These are phyloP conservation scores for Gallirallus australis DNA, from an alignment of 2,797 vertebrate genomes.

Conservation along the genomic window DNA sequence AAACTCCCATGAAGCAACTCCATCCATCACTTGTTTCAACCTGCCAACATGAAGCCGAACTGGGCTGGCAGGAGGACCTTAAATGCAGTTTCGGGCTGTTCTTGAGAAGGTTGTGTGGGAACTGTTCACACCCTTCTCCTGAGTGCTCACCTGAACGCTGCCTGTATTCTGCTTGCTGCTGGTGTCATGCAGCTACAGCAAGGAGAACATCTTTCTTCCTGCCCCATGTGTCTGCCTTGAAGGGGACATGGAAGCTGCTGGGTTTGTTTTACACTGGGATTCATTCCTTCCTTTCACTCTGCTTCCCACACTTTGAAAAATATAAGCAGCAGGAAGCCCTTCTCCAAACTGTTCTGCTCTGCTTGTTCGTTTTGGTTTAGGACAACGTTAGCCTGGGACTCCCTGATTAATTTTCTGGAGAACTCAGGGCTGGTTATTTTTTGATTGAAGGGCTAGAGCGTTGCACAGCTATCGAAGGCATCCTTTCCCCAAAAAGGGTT, in stretches of 20 bases:
- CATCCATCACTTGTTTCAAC: background rate
- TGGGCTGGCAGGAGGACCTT: background rate
- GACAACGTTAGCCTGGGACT: background rate
- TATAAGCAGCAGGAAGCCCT: background rate
- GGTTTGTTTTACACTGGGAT: background rate
- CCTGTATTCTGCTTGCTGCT: background rate
- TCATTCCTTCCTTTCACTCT: background rate
- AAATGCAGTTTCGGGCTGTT: background rate
- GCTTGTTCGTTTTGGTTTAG: background rate
- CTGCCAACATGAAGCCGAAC: accelerated
- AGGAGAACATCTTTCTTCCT: background rate
- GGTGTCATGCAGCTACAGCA: background rate
- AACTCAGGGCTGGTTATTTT: background rate
- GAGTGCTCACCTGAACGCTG: background rate
- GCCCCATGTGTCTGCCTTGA: background rate
- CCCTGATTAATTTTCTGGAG: background rate
- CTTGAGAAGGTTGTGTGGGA: background rate
- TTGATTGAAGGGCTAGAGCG: background rate
- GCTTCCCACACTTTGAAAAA: background rate
- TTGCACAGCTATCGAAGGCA: background rate
- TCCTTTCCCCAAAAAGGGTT: background rate
- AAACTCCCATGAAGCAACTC: background rate
- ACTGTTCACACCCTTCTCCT: background rate
- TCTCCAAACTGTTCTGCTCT: background rate
- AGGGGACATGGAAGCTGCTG: background rate